These are phyloP conservation scores for Solenopsis invicta DNA, from an alignment of 1,140 invertebrate genomes.

Conservation along the genomic window DNA sequence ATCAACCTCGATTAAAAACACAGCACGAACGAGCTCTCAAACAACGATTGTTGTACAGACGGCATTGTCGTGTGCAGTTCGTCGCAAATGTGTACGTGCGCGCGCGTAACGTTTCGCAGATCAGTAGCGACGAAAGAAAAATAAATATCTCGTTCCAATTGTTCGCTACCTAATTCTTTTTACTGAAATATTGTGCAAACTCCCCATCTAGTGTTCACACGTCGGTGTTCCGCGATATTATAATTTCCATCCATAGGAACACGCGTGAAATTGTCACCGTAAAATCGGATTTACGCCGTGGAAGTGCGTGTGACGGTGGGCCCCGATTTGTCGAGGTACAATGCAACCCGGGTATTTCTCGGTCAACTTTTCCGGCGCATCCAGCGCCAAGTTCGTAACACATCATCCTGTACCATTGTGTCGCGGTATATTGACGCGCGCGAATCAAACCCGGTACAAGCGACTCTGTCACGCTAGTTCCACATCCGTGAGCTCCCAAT, in stretches of 20 bases:
- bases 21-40: slow-evolving; percentile 25
- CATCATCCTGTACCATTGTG: slow-evolving; percentile 48
- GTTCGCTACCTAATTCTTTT: not conserved
- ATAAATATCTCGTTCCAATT: not conserved
- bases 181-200: slow-evolving; percentile 22
- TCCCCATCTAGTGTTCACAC: not conserved
- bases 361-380: slow-evolving; percentile 54
- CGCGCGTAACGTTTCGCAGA: not conserved
- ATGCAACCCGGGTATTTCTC: slow-evolving; percentile 23
- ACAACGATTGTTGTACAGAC: slow-evolving; percentile 1
- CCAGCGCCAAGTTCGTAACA: slow-evolving; percentile 31
- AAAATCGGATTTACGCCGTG: slow-evolving; percentile 18
- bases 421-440: slow-evolving; percentile 55
- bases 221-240: not conserved
- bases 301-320: slow-evolving; percentile 12
- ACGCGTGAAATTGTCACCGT: slow-evolving; percentile 35
- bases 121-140: not conserved
- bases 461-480: slow-evolving; percentile 37
- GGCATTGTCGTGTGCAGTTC: not conserved
- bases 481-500: slow-evolving; percentile 48
- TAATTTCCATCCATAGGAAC: slow-evolving; percentile 10
- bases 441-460: slow-evolving; percentile 25
- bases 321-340: slow-evolving; percentile 70
- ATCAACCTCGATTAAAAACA: slow-evolving; percentile 69
- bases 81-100: not conserved